These are phyloP conservation scores for Branchipolynoe longqiensis DNA, from an alignment of 2,888 invertebrate species.

Conservation along the genomic window DNA sequence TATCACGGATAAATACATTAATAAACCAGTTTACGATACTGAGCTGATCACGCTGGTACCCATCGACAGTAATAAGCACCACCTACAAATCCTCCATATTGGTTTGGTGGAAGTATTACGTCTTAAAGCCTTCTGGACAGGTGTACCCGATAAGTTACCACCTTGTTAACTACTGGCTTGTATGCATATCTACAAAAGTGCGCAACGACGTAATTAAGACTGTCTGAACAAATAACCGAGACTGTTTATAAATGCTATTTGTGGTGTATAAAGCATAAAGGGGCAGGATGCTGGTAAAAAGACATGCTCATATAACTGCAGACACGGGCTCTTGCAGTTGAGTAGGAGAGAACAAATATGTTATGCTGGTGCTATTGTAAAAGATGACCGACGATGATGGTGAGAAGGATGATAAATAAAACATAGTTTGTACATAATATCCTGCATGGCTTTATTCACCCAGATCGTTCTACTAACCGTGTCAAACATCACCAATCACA, in stretches of 20 bases:
- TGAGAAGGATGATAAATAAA: conserved; percentile 50
- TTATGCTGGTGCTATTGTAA: conserved; percentile 56
- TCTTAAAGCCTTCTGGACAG: too few relatives aligned
- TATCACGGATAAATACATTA: too few relatives aligned
- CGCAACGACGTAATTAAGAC: not conserved
- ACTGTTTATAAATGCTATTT: conserved; percentile 30
- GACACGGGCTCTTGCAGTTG: too few relatives aligned
- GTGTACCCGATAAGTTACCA: too few relatives aligned
- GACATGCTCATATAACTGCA: conserved; percentile 14
- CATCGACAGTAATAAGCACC: too few relatives aligned
- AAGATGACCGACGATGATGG: conserved; percentile 35
- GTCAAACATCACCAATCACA: not conserved
- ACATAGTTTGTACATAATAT: conserved; percentile 43
- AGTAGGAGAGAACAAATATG: conserved; percentile 31
- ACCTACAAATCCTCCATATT: too few relatives aligned
- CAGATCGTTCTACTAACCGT: not conserved
- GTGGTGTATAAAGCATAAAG: conserved; percentile 17
- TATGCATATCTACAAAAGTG: not conserved
- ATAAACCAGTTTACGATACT: too few relatives aligned
- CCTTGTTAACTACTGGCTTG: not conserved
- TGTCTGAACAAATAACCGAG: not conserved
- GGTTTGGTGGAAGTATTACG: too few relatives aligned
- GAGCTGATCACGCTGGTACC: too few relatives aligned
- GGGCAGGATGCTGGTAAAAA: not conserved
- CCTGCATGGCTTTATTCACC: conserved; percentile 12